These are phyloP conservation scores for Archocentrus centrarchus DNA, from an alignment of 2,113 vertebrate genomes.

Conservation along the genomic window DNA sequence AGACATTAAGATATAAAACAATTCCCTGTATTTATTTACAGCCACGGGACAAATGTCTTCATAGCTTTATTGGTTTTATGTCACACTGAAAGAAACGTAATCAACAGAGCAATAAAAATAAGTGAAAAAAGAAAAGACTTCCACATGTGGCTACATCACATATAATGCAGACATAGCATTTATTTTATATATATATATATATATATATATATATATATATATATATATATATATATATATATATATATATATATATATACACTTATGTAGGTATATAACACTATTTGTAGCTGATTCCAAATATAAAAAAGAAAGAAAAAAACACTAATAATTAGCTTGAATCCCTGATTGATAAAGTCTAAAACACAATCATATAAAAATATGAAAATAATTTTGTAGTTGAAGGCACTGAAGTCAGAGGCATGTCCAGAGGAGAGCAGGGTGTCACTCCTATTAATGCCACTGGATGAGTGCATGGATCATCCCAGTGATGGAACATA, in stretches of 20 bases:
- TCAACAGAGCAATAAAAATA: no score
- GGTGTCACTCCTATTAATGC: background rate
- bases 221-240: no score
- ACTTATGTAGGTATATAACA: background rate
- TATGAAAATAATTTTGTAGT: background rate
- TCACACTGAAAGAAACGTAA: no score
- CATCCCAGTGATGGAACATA: accelerated
- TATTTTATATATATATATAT: background rate
- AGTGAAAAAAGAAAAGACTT: no score
- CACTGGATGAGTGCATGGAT: background rate
- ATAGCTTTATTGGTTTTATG: no score
- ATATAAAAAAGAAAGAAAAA: background rate
- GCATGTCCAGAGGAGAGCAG: background rate
- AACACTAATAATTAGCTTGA: background rate
- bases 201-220: no score
- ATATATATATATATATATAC: background rate
- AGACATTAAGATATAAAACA: background rate
- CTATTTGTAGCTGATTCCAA: background rate
- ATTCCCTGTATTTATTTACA: background rate
- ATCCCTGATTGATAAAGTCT: background rate
- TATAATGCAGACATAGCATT: background rate
- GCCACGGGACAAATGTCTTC: no score
- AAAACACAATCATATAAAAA: background rate
- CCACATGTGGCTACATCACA: background rate
- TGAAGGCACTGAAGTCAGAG: background rate